phyloP scores from a whole-genome alignment of 2,888 invertebrate genomes.

The Eurois occulta region DNA sequence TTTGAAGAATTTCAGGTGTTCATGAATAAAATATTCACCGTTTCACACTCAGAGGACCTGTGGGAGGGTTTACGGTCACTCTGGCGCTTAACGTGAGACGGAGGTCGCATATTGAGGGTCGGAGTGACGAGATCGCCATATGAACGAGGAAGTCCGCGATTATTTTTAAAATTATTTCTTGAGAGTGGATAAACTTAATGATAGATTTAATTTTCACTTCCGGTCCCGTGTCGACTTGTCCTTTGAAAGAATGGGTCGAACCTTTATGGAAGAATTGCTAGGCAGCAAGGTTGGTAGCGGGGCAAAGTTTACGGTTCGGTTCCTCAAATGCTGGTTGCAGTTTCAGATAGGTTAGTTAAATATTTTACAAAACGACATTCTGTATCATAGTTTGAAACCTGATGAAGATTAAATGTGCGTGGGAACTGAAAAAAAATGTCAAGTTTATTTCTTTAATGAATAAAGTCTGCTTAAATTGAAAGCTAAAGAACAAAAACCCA shows the following conservation, averaged over 20 bases:
- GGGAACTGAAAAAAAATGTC: not conserved
- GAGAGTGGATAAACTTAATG: not conserved
- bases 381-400: not conserved
- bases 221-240: not conserved
- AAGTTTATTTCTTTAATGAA: not conserved
- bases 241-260: not conserved
- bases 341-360: not conserved
- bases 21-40: slow-evolving; percentile 78
- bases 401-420: not conserved
- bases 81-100: slow-evolving; percentile 60
- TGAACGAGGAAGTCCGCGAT: slow-evolving; percentile 3
- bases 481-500: not conserved
- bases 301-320: not conserved
- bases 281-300: not conserved
- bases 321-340: not conserved
- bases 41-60: slow-evolving; percentile 67
- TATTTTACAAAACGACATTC: not conserved
- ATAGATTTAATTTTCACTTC: not conserved
- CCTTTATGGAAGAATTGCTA: not conserved
- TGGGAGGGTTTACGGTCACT: slow-evolving; percentile 66
- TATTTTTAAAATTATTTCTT: not conserved
- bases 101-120: slow-evolving; percentile 59
- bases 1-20: slow-evolving; percentile 72
- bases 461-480: not conserved
- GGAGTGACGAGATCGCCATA: slow-evolving; percentile 16